Conservation (phyloP, 2,797 vertebrate genomes). For the Halcyon badia region DNA sequence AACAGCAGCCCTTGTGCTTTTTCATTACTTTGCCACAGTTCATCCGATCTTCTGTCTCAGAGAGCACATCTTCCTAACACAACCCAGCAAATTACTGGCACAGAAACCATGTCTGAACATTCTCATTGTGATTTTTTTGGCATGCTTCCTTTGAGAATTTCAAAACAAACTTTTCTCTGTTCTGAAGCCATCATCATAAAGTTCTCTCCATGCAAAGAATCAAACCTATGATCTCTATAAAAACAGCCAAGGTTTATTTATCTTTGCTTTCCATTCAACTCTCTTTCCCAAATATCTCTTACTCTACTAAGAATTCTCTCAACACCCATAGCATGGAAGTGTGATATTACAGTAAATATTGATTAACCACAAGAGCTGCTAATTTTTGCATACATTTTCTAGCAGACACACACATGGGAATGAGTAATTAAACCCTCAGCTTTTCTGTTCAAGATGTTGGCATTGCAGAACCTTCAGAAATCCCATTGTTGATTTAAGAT, state of each 20-base stretch:
- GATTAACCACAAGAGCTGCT: not conserved
- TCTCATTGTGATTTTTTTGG: slow-evolving; percentile 14
- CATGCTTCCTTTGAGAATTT: slow-evolving; percentile 13
- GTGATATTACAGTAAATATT: not conserved
- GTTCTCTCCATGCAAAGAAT: not conserved
- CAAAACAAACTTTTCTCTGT: slow-evolving; percentile 17
- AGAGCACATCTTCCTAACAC: not conserved
- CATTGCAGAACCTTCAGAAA: not conserved
- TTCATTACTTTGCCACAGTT: not conserved
- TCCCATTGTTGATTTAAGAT: not conserved
- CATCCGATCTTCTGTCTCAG: not conserved
- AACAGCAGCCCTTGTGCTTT: not conserved
- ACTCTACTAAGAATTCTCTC: not conserved
- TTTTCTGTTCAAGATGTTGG: not conserved
- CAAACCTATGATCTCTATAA: not conserved
- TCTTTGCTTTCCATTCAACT: not conserved
- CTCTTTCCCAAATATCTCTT: not conserved
- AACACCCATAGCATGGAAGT: not conserved
- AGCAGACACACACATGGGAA: not conserved
- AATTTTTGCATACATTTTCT: not conserved
- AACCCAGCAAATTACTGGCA: slow-evolving; percentile 6
- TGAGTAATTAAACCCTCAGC: not conserved
- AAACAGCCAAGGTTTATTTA: not conserved
- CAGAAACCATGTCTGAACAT: not conserved
- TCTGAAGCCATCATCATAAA: not conserved